A percentile compares a stretch with the other conserved stretches of the same genome.
These are phyloP conservation scores for Microtus oregoni DNA, from an alignment of 2,113 vertebrate species.

Conservation along the genomic window DNA sequence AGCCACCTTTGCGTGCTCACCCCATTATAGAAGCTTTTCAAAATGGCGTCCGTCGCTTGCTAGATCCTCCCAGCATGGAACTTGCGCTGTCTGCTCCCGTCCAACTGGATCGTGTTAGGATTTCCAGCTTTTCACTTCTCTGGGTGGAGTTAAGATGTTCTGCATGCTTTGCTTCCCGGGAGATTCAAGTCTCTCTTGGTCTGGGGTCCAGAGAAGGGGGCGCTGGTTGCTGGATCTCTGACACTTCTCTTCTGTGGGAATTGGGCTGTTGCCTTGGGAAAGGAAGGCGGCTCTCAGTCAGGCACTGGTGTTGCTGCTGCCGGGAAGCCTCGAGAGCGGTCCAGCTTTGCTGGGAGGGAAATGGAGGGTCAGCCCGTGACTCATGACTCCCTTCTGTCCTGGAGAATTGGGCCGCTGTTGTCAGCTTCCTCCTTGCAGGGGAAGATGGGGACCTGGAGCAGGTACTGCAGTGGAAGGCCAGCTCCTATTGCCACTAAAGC, in stretches of 20 bases:
- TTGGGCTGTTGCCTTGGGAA: not conserved
- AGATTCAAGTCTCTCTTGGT: not conserved
- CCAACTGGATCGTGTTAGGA: not conserved
- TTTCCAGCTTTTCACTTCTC: not conserved
- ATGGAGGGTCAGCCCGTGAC: not conserved
- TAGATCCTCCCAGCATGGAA: not conserved
- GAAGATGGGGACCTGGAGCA: not conserved
- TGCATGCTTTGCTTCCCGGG: not conserved
- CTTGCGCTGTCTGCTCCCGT: not conserved
- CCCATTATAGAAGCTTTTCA: not conserved
- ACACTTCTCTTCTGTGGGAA: not conserved
- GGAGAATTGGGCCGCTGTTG: not conserved
- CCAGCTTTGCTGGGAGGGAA: not conserved
- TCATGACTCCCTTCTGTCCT: not conserved
- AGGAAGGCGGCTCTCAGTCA: not conserved
- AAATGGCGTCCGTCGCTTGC: no score
- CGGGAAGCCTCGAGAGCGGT: not conserved
- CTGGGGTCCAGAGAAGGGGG: not conserved
- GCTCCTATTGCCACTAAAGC: fast-evolving
- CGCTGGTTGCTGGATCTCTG: not conserved
- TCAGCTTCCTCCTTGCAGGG: not conserved
- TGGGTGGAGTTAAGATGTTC: not conserved
- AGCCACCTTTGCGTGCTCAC: not conserved
- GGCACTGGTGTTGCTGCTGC: not conserved
- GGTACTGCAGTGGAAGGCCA: not conserved